Conservation (phyloP, 2,888 invertebrate species). For the Meiosimyza decipiens region DNA sequence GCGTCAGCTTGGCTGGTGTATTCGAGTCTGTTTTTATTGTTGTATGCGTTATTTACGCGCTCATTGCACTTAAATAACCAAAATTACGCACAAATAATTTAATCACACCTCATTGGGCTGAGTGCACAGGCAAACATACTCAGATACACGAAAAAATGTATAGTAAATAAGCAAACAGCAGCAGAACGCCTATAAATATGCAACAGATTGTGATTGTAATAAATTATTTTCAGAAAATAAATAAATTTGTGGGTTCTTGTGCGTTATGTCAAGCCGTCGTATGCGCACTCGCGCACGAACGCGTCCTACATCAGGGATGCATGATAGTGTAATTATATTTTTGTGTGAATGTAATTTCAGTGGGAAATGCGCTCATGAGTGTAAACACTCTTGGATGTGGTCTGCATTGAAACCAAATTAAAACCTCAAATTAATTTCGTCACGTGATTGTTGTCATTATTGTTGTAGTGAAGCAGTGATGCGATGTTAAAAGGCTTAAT, state of each 20-base stretch:
- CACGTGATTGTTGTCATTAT: too few relatives aligned
- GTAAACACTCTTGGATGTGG: too few relatives aligned
- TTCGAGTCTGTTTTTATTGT: too few relatives aligned
- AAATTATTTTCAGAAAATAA: constrained; percentile 14
- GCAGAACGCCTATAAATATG: constrained; percentile 9
- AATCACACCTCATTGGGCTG: neutral
- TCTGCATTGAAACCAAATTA: too few relatives aligned
- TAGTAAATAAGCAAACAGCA: neutral
- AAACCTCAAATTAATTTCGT: too few relatives aligned
- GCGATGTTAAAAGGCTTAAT: too few relatives aligned
- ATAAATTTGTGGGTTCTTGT: constrained; percentile 18
- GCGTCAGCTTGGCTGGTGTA: too few relatives aligned
- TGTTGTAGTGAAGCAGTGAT: too few relatives aligned
- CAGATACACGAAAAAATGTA: neutral
- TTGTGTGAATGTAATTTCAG: too few relatives aligned
- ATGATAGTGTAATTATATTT: neutral
- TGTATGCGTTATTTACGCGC: too few relatives aligned
- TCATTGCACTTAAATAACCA: constrained; percentile 11
- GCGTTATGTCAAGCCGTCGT: neutral
- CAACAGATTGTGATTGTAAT: constrained; percentile 16
- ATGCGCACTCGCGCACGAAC: neutral
- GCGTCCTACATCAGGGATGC: neutral
- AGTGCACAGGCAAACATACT: neutral
- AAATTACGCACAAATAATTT: neutral
- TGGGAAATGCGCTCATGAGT: too few relatives aligned